Conservation (phyloP, 2,113 vertebrate genomes). For the Gasterosteus aculeatus region DNA sequence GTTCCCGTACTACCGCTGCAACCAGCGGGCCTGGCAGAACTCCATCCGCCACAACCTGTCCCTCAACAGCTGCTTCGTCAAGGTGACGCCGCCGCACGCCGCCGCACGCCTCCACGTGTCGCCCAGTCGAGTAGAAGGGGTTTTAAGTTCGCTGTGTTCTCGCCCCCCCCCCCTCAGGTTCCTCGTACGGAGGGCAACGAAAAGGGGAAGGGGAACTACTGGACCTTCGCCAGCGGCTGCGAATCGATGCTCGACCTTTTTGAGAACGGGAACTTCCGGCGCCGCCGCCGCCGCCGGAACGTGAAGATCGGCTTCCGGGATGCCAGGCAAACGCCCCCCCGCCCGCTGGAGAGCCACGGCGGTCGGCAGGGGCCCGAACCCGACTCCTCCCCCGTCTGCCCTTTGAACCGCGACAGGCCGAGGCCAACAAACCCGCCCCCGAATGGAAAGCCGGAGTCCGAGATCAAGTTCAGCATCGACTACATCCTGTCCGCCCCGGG, state of each 20-base stretch:
- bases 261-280: slow-evolving; percentile 94
- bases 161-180: slow-evolving; percentile 80
- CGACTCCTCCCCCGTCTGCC: slow-evolving; percentile 78
- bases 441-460: slow-evolving; percentile 84
- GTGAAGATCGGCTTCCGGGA: slow-evolving; percentile 85
- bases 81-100: slow-evolving; percentile 78
- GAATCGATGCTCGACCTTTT: slow-evolving; percentile 98
- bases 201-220: slow-evolving; percentile 97
- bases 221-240: slow-evolving; percentile 96
- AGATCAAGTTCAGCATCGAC: slow-evolving; percentile 98
- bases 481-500: slow-evolving; percentile 94
- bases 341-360: slow-evolving; percentile 64
- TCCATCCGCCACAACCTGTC: slow-evolving; percentile 98
- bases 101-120: too few relatives aligned
- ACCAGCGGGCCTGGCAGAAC: slow-evolving; percentile 99
- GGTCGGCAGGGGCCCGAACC: slow-evolving; percentile 68
- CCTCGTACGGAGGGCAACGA: slow-evolving; percentile 94
- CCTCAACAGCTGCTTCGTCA: slow-evolving; percentile 98
- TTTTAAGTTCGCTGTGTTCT: too few relatives aligned
- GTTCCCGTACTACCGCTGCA: slow-evolving; percentile 96
- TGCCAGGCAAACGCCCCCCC: slow-evolving; percentile 66
- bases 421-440: slow-evolving; percentile 56
- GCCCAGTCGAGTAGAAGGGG: neutral
- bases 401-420: slow-evolving; percentile 67
- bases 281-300: slow-evolving; percentile 88